These are phyloP conservation scores for Andricus quercusramuli DNA, from an alignment of 2,888 invertebrate species.

Conservation along the genomic window DNA sequence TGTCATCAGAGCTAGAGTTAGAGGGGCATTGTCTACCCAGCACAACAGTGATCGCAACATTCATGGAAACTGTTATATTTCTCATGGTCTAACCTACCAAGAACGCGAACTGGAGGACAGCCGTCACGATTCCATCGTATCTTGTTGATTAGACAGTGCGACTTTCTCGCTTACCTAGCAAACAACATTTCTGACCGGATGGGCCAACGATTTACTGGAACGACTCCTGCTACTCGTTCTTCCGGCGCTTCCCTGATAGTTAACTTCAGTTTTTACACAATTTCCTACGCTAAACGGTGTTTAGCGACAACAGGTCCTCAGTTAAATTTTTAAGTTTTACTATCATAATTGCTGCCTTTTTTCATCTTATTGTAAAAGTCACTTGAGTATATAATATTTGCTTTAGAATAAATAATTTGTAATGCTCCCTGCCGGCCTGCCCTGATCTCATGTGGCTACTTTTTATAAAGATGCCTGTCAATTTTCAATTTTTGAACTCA, in stretches of 20 bases:
- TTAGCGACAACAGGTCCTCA: neutral
- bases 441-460: no score
- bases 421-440: no score
- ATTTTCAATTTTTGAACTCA: no score
- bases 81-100: constrained; percentile 55
- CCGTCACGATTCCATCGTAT: constrained; percentile 51
- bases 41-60: constrained; percentile 55
- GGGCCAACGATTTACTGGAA: neutral
- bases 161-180: constrained; percentile 22
- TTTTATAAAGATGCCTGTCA: no score
- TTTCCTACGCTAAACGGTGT: neutral
- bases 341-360: no score
- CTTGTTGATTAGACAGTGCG: constrained; percentile 48
- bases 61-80: constrained; percentile 59
- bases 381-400: no score
- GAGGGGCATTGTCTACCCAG: constrained; percentile 54
- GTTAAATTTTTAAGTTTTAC: no score
- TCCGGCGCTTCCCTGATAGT: constrained; percentile 23
- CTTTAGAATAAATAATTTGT: no score
- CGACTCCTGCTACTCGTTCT: constrained; percentile 7
- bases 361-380: no score
- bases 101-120: constrained; percentile 48
- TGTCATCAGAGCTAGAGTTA: constrained; percentile 62
- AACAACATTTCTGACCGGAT: constrained; percentile 32
- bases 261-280: neutral